phyloP scores from a whole-genome alignment of 2,888 invertebrate genomes.

The Athripsodes cinereus region DNA sequence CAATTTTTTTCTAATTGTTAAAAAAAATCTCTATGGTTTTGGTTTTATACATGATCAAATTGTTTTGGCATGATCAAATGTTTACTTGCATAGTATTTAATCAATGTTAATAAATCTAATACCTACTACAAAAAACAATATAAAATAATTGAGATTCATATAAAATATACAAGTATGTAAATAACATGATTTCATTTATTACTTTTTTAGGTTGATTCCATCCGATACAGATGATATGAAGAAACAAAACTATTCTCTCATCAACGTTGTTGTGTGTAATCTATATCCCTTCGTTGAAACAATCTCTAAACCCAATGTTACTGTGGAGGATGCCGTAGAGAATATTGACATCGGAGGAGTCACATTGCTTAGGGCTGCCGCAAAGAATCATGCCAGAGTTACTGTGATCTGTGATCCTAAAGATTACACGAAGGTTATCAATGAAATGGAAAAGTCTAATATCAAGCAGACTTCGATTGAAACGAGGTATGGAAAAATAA shows the following conservation, averaged over 20 bases:
- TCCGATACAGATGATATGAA: constrained; percentile 78
- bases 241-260: constrained; percentile 70
- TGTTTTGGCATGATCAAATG: too few species aligned
- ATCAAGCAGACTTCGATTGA: constrained; percentile 64
- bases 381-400: constrained; percentile 93
- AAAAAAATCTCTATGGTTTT: too few species aligned
- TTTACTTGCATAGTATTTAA: too few species aligned
- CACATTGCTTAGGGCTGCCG: constrained; percentile 89
- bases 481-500: constrained; percentile 72
- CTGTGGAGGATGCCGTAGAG: constrained; percentile 84
- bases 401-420: constrained; percentile 87
- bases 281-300: constrained; percentile 93
- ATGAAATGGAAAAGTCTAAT: constrained; percentile 60
- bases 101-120: too few species aligned
- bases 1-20: too few species aligned
- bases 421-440: constrained; percentile 74
- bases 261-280: constrained; percentile 91
- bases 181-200: too few species aligned
- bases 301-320: constrained; percentile 72
- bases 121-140: too few species aligned
- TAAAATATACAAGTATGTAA: too few species aligned
- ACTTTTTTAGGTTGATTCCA: constrained; percentile 56
- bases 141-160: too few species aligned
- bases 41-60: too few species aligned
- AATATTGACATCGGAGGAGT: constrained; percentile 98